Conservation (phyloP, 2,113 vertebrate species). For the Hymenochirus boettgeri region DNA sequence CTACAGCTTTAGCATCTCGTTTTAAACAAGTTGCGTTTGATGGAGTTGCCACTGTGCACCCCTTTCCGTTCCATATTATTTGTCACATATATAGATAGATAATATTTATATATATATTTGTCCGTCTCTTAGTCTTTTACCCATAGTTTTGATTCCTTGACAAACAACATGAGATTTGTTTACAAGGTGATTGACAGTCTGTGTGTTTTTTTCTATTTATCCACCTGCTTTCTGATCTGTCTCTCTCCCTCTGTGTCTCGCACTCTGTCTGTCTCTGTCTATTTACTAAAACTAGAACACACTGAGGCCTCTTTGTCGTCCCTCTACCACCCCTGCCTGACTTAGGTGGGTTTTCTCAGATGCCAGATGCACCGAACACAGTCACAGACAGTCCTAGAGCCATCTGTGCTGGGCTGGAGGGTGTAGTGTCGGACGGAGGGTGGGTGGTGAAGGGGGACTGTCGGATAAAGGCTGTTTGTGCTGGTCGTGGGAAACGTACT, state of each 20-base stretch:
- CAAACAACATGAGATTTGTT: too few relatives aligned
- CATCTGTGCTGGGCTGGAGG: slow-evolving; percentile 69
- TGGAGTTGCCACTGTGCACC: too few relatives aligned
- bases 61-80: too few relatives aligned
- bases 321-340: slow-evolving; percentile 58
- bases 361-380: slow-evolving; percentile 64
- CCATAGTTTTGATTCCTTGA: too few relatives aligned
- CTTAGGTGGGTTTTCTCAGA: slow-evolving; percentile 58
- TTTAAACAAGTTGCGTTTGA: too few relatives aligned
- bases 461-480: slow-evolving; percentile 59
- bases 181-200: background rate
- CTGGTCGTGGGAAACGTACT: slow-evolving; percentile 75
- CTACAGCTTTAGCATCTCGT: too few relatives aligned
- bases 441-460: slow-evolving; percentile 51
- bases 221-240: slow-evolving; percentile 61
- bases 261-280: too few relatives aligned
- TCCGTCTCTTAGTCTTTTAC: too few relatives aligned
- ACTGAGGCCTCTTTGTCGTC: slow-evolving; percentile 56
- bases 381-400: slow-evolving; percentile 59
- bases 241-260: slow-evolving; percentile 39
- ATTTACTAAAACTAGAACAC: slow-evolving; percentile 64
- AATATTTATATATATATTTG: too few relatives aligned
- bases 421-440: too few relatives aligned
- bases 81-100: too few relatives aligned
- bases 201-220: slow-evolving; percentile 49